A percentile compares a stretch with the other conserved stretches of the same genome.
Evolutionary conservation across 2,797 vertebrate species (phyloP).

Genomic region (Smutsia gigantea): DNA sequence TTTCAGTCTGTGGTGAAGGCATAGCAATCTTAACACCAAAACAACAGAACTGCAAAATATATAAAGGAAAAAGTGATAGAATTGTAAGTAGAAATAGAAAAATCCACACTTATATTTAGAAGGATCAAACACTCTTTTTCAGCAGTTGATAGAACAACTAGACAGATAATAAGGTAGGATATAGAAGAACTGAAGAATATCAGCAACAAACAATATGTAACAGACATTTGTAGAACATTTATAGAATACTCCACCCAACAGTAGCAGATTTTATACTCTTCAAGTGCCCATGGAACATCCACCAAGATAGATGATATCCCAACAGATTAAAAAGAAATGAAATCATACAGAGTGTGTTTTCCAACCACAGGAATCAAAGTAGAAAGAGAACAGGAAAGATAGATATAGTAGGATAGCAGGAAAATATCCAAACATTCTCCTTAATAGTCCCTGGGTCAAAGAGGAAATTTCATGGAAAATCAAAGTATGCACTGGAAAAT

Average conservation of each 20-base stretch:
- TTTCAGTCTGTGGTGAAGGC: background rate
- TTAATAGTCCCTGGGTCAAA: background rate
- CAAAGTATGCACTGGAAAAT: background rate
- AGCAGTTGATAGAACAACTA: background rate
- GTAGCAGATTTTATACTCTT: background rate
- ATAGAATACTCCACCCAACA: background rate
- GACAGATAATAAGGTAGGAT: background rate
- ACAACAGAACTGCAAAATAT: background rate
- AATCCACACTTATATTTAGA: background rate
- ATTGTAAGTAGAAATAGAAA: background rate
- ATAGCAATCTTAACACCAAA: background rate
- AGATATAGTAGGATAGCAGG: background rate
- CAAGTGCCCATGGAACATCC: background rate
- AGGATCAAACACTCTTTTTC: background rate
- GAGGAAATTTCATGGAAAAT: background rate
- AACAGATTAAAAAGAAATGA: background rate
- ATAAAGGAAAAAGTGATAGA: background rate
- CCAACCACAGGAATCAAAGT: background rate
- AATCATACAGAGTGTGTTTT: background rate
- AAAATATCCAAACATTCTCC: background rate
- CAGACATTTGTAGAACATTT: too few species aligned
- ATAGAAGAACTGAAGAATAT: background rate
- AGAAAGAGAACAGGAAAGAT: background rate
- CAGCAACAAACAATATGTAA: background rate
- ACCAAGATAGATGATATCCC: background rate